phyloP scores from a whole-genome alignment of 2,113 vertebrate genomes.

The Tragelaphus strepsiceros region DNA sequence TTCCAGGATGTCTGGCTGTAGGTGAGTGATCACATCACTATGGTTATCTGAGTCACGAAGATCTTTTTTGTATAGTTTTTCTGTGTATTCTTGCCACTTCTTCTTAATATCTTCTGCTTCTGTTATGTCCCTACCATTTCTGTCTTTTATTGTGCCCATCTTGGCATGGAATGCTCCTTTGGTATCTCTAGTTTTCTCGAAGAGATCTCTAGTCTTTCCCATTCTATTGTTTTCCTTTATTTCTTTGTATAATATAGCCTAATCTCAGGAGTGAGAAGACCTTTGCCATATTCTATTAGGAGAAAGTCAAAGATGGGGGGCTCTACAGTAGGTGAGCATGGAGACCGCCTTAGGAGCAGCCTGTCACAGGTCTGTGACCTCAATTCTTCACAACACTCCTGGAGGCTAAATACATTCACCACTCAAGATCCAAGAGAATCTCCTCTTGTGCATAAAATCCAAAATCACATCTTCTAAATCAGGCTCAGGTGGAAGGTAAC shows the following conservation, averaged over 20 bases:
- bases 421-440: not conserved
- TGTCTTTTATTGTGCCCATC: not conserved
- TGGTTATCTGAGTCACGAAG: not conserved
- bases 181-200: not conserved
- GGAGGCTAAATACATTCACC: not conserved
- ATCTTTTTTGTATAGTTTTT: not conserved
- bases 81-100: not conserved
- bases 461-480: not conserved
- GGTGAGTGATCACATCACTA: not conserved
- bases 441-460: not conserved
- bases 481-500: not conserved
- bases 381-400: not conserved
- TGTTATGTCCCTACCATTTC: not conserved
- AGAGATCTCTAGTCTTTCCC: not conserved
- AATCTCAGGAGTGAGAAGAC: not conserved
- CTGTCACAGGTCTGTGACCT: too few relatives aligned
- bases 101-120: not conserved
- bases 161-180: not conserved
- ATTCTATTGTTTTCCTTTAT: not conserved
- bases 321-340: not conserved
- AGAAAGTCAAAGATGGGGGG: not conserved
- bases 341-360: not conserved
- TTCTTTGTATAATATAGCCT: not conserved
- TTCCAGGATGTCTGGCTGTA: not conserved
- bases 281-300: not conserved